Base-by-base conservation (phyloP, 2,797 vertebrate species). In the Pipistrellus pygmaeus region DNA sequence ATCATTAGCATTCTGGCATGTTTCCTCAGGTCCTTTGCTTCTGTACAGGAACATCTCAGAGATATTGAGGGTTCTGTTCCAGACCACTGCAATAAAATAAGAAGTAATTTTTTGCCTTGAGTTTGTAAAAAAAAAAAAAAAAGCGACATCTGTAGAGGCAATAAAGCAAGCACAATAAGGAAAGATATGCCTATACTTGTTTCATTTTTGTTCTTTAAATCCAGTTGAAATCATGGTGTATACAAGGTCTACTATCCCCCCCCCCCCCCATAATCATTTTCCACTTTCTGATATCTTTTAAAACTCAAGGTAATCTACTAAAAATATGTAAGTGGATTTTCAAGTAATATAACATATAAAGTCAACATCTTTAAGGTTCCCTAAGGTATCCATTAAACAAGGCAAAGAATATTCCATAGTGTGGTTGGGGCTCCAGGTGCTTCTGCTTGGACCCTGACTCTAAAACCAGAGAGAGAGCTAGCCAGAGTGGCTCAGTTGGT, bases 121-220 rank as follows among this genome's bases (percentile, higher is more conserved):
- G 53, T 32, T 32, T 76, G n/a, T 32, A n/a, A 76, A 76, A 76
- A 73, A 48, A 76, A 14, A 75, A 75, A 72, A n/a, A 76, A 23
- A 5, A 20, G n/a, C n/a, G 18, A 20, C 44, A 35, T 53, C 30
- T 76, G 48, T 53, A n/a, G 23, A 72, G 27, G 27, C 60, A 62
- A 62, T 62, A 30, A 62, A 62, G 60, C 10, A 27, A 27, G 38
- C 38, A 41, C 66, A 68, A 69, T 35, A 69, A 76, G 51, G 18
- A 6, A 32, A 76, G 41, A 46, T 14, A 32, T 53, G n/a, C 73
- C n/a, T 32, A 21, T 30, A 35, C 18, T 69, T 68, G 60, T 38
- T 95, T 82, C 25, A 1, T 18, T 69, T 90, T 81, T 81, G 3
- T 80, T 85, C 60, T 85, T 83, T 73, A 89, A 73, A 66, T 88